Evolutionary conservation across 2,797 vertebrate species (phyloP).

Genomic region (Phalanger gymnotis): DNA sequence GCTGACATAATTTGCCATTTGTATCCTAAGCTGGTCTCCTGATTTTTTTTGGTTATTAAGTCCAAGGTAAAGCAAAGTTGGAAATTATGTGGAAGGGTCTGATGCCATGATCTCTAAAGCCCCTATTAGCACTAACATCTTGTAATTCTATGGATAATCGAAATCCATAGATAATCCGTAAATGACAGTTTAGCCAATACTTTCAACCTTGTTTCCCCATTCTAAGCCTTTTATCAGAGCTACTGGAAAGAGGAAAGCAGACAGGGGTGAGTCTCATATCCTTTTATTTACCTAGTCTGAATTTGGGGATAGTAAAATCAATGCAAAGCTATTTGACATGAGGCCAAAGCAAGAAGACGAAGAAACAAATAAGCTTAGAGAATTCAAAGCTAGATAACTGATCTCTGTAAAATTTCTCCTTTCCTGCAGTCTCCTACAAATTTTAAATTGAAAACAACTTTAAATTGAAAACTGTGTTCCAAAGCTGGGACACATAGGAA

Average conservation of each 20-base stretch:
- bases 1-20: no score
- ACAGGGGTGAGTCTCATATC: background rate
- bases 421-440: background rate
- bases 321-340: background rate
- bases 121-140: background rate
- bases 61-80: slow-evolving; percentile 17
- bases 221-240: background rate
- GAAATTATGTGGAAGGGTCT: background rate
- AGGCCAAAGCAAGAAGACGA: slow-evolving; percentile 2
- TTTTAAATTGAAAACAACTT: background rate
- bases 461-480: background rate
- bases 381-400: slow-evolving; percentile 17
- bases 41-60: slow-evolving; percentile 27
- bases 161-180: background rate
- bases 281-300: slow-evolving; percentile 31
- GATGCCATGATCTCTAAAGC: background rate
- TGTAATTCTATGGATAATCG: background rate
- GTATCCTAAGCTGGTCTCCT: background rate
- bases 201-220: slow-evolving; percentile 22
- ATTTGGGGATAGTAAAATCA: slow-evolving; percentile 10
- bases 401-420: slow-evolving; percentile 18
- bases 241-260: background rate
- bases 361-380: background rate
- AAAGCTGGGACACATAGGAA: background rate
- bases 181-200: background rate